Conservation (phyloP, 1,140 invertebrate genomes). For the Dolichoris vasculosae region DNA sequence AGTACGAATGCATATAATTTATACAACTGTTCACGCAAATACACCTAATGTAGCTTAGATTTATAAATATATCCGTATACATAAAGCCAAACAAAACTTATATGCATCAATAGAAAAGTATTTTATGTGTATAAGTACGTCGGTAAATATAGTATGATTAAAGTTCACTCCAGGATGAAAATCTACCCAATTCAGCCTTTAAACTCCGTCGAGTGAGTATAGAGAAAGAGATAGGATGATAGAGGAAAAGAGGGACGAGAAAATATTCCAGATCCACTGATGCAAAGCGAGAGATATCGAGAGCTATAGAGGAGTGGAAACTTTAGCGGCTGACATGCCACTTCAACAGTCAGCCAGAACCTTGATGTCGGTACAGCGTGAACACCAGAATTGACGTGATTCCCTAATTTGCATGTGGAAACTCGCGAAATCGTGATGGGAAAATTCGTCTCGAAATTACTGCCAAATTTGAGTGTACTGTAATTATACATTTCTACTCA, state of each 20-base stretch:
- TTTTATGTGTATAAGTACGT: not conserved
- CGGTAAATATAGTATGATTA: slow-evolving; percentile 43
- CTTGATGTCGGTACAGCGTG: not conserved
- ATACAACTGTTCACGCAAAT: not conserved
- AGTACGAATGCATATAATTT: not conserved
- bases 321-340: slow-evolving; percentile 22
- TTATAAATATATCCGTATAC: not conserved
- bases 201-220: slow-evolving; percentile 31
- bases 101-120: slow-evolving; percentile 19
- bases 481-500: slow-evolving; percentile 43
- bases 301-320: not conserved
- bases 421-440: slow-evolving; percentile 35
- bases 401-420: slow-evolving; percentile 36
- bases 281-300: not conserved
- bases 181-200: slow-evolving; percentile 32
- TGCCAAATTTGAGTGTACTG: slow-evolving; percentile 39
- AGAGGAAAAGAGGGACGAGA: not conserved
- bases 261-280: not conserved
- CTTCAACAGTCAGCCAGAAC: slow-evolving; percentile 5
- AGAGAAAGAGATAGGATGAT: slow-evolving; percentile 9
- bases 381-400: slow-evolving; percentile 39
- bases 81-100: not conserved
- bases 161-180: slow-evolving; percentile 33
- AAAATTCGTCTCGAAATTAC: slow-evolving; percentile 41
- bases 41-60: not conserved